Evolutionary conservation across 2,113 vertebrate genomes (phyloP), one percentile per base, ranked within the genome.

Genomic region (Chlorocebus sabaeus): DNA sequence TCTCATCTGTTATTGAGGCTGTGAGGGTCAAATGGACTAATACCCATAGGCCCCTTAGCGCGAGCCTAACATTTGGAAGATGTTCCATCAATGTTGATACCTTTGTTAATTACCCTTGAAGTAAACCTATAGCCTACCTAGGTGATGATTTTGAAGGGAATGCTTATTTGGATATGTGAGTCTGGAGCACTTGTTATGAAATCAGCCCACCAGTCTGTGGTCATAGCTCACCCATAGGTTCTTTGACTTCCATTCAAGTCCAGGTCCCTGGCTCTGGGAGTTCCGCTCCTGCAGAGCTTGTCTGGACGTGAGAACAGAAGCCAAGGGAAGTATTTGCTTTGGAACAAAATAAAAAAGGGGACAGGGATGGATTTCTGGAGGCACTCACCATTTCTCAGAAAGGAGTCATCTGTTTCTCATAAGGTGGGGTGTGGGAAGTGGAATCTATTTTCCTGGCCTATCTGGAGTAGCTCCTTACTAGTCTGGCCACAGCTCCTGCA

Each of bases 301-400:
- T 72, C 90, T 79, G 72, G 81, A 86, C 3, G 0, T 14, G 45
- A 89, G 90, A 94, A 82, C 89, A 95, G 93, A 82, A 96, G 89
- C 95, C 96, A 93, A 96, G 89, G 35, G 43, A 72, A 96, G 83
- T 81, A 64, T 97, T 97, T 98, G 79, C 92, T 97, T 98, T 98
- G 96, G 96, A 97, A 81, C 73, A 67, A 89, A 87, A 43, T 81
- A 82, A 30, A 64, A 59, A 32, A 64, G 27, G 68, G 68, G n/a
- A 91, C 64, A 61, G 38, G 67, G 48, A 80, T 57, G 86, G 67
- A 79, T 59, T 91, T 97, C 78, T 95, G 96, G 95, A 97, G 93
- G 72, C 32, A 1, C 52, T 86, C 2, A 3, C 87, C 91, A 48
- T 89, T 76, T 86, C 72, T 3, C n/a, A 85, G 86, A 92, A 85